These are phyloP conservation scores for Antrozous pallidus DNA, from an alignment of 2,797 vertebrate species.

Conservation along the genomic window DNA sequence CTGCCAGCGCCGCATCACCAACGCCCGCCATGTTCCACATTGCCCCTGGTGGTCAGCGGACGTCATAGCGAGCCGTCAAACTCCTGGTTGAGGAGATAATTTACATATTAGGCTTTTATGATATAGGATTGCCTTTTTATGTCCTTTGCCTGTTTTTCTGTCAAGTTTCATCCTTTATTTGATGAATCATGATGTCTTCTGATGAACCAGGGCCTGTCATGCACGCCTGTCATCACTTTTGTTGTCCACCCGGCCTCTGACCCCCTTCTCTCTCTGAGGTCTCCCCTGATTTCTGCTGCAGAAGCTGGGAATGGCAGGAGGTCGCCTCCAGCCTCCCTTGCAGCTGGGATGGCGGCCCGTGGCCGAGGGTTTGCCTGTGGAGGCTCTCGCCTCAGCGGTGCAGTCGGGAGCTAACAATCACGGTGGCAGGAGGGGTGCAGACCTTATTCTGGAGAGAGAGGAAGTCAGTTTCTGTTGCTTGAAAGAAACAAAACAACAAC, in stretches of 20 bases:
- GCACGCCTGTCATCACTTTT: neutral
- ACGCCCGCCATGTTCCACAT: too few species aligned
- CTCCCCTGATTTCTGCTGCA: neutral
- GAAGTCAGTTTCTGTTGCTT: neutral
- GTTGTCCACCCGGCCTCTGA: neutral
- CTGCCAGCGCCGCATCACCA: too few species aligned
- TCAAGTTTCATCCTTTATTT: neutral
- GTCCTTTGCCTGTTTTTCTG: neutral
- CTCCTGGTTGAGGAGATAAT: too few species aligned
- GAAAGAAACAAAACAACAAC: neutral
- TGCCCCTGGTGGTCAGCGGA: too few species aligned
- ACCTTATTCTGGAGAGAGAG: neutral
- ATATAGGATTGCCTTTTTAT: neutral
- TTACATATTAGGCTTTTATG: too few species aligned
- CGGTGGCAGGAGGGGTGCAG: neutral
- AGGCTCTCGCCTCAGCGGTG: neutral
- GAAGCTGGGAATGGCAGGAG: neutral
- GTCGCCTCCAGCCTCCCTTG: neutral
- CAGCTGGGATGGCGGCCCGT: neutral
- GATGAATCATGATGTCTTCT: neutral
- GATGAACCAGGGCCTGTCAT: neutral
- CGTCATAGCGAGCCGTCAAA: too few species aligned
- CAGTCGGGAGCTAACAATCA: neutral
- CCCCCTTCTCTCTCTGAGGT: neutral
- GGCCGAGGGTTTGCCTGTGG: neutral